Evolutionary conservation across 2,113 vertebrate species (phyloP).

Genomic region (Myrmophylax atrothorax): DNA sequence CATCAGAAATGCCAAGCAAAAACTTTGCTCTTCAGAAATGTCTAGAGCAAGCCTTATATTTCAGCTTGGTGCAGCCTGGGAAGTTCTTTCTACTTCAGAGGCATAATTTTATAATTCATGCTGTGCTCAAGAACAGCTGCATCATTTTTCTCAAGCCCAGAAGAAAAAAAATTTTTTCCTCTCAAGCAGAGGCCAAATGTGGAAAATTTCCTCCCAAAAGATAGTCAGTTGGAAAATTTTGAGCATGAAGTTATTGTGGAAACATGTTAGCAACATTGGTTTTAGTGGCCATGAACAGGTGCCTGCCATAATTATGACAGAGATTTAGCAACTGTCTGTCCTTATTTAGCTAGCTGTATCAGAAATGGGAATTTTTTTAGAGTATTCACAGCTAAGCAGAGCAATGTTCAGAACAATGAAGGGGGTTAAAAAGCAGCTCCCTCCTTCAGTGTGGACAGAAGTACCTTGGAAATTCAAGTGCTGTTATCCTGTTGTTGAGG

Average conservation of each 20-base stretch:
- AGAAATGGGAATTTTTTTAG: background rate
- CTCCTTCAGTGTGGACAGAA: background rate
- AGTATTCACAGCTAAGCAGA: background rate
- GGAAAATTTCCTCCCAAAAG: conserved; percentile 43
- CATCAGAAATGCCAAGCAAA: background rate
- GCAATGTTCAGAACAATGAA: background rate
- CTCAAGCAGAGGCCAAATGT: conserved; percentile 24
- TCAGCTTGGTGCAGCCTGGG: background rate
- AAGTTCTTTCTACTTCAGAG: background rate
- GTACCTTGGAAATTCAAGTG: background rate
- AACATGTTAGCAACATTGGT: background rate
- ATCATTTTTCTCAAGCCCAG: conserved; percentile 7
- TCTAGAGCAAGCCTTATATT: background rate
- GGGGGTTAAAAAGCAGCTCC: background rate
- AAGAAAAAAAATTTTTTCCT: background rate
- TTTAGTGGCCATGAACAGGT: conserved; percentile 36
- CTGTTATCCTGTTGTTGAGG: background rate
- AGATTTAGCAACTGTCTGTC: background rate
- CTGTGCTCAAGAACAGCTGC: conserved; percentile 23
- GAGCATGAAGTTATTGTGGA: conserved; percentile 38
- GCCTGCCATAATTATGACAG: conserved; percentile 21
- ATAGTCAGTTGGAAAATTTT: conserved; percentile 42
- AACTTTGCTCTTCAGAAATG: background rate
- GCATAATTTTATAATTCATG: background rate
- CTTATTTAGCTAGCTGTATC: background rate